These are phyloP conservation scores for Sipha maydis DNA, from an alignment of 2,888 invertebrate species.

Conservation along the genomic window DNA sequence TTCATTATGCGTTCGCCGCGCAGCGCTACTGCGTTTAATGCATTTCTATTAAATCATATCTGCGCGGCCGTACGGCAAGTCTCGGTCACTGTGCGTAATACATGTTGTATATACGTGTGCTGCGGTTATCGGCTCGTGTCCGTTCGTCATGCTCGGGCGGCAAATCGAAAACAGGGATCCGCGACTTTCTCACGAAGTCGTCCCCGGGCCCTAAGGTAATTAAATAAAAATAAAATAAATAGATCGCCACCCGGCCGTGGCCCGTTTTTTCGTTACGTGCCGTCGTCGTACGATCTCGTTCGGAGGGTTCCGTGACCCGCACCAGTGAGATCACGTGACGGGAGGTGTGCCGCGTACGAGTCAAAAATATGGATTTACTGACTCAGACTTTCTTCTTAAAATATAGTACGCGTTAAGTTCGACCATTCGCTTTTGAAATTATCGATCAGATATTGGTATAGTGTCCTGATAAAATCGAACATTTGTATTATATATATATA, in stretches of 20 bases:
- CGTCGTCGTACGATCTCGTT: too few species aligned
- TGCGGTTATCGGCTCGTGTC: conserved; percentile 44
- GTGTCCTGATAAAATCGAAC: too few species aligned
- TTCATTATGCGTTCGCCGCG: neutral
- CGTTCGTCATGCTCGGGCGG: conserved; percentile 40
- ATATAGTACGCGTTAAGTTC: too few species aligned
- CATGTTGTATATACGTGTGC: neutral
- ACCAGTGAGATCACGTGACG: too few species aligned
- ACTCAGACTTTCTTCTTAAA: too few species aligned
- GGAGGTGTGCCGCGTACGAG: too few species aligned
- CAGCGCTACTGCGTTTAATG: neutral
- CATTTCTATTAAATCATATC: neutral
- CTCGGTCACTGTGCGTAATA: neutral
- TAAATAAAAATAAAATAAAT: conserved; percentile 44
- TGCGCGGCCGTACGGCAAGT: neutral
- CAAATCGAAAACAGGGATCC: conserved; percentile 29
- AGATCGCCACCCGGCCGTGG: neutral
- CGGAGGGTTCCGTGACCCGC: too few species aligned
- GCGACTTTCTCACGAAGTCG: conserved; percentile 46
- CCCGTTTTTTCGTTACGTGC: neutral
- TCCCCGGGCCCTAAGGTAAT: conserved; percentile 23
- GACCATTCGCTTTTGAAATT: too few species aligned
- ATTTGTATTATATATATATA: too few species aligned
- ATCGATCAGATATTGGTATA: too few species aligned
- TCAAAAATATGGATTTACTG: too few species aligned